phyloP scores from a whole-genome alignment of 2,113 vertebrate species.

The Cygnus atratus region DNA sequence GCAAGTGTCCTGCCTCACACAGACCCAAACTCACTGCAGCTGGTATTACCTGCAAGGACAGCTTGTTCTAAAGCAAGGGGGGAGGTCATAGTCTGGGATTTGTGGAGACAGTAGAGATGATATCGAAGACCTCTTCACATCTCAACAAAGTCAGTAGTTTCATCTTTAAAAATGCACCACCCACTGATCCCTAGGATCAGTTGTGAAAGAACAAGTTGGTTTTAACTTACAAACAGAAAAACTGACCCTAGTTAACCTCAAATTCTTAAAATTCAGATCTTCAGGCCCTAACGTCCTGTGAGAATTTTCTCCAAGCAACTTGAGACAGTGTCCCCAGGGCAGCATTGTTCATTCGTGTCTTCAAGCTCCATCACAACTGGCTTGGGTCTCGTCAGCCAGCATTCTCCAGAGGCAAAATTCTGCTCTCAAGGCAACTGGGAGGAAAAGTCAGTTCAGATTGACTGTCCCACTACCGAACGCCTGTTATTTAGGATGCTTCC shows the following conservation, averaged over 20 bases:
- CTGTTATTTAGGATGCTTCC: not conserved
- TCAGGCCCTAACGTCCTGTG: not conserved
- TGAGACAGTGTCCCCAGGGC: not conserved
- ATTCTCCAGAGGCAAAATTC: slow-evolving; percentile 15
- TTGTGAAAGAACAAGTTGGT: not conserved
- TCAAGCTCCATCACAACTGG: not conserved
- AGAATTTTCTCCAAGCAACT: slow-evolving; percentile 30
- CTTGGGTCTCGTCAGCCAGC: not conserved
- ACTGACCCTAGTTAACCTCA: not conserved
- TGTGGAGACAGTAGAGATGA: not conserved
- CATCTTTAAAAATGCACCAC: not conserved
- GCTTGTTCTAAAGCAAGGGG: not conserved
- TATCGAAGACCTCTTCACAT: not conserved
- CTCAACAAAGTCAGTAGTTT: not conserved
- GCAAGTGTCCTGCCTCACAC: not conserved
- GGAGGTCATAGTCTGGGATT: not conserved
- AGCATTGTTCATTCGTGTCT: slow-evolving; percentile 19
- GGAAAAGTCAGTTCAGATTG: not conserved
- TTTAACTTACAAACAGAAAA: slow-evolving; percentile 1
- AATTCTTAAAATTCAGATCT: slow-evolving; percentile 35
- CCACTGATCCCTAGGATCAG: not conserved
- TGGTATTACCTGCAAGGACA: not conserved
- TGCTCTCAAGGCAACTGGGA: not conserved
- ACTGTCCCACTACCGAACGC: not conserved
- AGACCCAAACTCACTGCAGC: not conserved